These are phyloP conservation scores for Recurvirostra avosetta DNA, from an alignment of 2,113 vertebrate species.

Conservation along the genomic window DNA sequence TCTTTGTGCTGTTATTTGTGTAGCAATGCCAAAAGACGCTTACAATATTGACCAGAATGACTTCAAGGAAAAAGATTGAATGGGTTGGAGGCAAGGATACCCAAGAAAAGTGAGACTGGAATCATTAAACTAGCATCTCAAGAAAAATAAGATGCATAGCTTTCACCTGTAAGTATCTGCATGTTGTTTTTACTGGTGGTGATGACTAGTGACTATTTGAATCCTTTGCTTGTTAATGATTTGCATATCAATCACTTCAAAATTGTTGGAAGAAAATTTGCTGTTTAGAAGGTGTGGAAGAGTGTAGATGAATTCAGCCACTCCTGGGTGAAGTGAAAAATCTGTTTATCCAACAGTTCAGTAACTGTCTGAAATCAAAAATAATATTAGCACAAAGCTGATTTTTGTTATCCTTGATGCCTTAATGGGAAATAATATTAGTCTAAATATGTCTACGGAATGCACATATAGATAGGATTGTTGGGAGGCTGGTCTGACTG, in stretches of 20 bases:
- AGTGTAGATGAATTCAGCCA: background rate
- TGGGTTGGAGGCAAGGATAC: background rate
- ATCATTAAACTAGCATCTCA: background rate
- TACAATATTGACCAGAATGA: background rate
- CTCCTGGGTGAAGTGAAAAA: background rate
- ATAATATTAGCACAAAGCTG: background rate
- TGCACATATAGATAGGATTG: background rate
- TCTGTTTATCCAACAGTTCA: background rate
- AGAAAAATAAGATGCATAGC: background rate
- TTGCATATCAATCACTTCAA: background rate
- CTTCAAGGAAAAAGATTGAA: background rate
- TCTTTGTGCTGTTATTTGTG: background rate
- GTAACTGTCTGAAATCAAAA: background rate
- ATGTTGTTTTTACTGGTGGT: background rate
- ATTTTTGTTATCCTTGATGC: background rate
- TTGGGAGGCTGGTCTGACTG: background rate
- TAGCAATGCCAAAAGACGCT: background rate
- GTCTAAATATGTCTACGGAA: background rate
- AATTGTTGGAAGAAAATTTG: background rate
- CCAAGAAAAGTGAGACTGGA: background rate
- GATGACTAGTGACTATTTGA: background rate
- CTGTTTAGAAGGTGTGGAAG: background rate
- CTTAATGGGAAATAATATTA: background rate
- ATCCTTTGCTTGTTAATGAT: background rate
- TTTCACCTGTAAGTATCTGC: background rate